Conservation (phyloP, 2,113 vertebrate genomes). For the Notothenia rossii region DNA sequence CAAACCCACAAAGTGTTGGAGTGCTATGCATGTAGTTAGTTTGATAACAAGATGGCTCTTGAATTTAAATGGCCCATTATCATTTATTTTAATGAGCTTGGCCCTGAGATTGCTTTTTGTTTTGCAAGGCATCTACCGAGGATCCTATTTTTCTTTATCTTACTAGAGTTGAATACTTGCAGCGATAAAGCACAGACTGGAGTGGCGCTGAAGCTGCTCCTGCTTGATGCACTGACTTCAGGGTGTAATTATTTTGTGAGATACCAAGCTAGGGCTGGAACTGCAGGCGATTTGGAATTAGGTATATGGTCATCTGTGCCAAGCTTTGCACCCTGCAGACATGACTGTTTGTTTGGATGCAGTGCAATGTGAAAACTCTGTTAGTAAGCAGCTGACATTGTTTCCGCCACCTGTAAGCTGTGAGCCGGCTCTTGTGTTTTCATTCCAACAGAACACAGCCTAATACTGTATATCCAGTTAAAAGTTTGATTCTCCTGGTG, state of each 20-base stretch:
- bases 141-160: conserved; percentile 66
- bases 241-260: conserved; percentile 82
- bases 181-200: conserved; percentile 74
- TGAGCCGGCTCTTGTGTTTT: conserved; percentile 14
- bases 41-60: conserved; percentile 76
- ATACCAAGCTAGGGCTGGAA: conserved; percentile 75
- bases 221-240: conserved; percentile 75
- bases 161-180: conserved; percentile 54
- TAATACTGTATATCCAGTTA: conserved; percentile 42
- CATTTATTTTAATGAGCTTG: conserved; percentile 78
- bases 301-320: conserved; percentile 63
- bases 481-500: conserved; percentile 52
- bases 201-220: conserved; percentile 49
- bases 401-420: conserved; percentile 54
- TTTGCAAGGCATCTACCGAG: conserved; percentile 52
- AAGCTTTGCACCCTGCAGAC: conserved; percentile 57
- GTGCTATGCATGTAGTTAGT: conserved; percentile 58
- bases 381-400: conserved; percentile 40
- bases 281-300: conserved; percentile 70
- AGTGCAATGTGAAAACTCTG: conserved; percentile 36
- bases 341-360: conserved; percentile 60
- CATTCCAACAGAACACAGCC: conserved; percentile 34
- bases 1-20: conserved; percentile 42
- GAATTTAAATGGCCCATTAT: conserved; percentile 82
- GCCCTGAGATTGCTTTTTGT: conserved; percentile 55